Evolutionary conservation across 2,797 vertebrate genomes (phyloP).

Genomic region (Pseudochirops cupreus): DNA sequence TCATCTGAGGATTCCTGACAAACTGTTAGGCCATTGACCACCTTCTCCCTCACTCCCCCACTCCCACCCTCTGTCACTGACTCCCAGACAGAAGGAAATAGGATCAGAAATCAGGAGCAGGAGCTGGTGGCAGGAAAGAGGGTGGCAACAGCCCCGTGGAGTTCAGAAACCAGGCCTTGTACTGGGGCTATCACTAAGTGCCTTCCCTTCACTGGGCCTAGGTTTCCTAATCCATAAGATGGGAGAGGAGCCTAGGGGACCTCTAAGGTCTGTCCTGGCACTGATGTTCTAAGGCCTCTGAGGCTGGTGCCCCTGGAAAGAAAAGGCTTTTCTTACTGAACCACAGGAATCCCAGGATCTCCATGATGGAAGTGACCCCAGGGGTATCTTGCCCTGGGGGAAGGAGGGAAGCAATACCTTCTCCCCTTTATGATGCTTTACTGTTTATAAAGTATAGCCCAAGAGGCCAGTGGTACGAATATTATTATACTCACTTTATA

Average conservation of each 20-base stretch:
- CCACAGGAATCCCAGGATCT: not conserved
- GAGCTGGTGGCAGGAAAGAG: no score
- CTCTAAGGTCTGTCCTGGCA: not conserved
- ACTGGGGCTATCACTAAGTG: not conserved
- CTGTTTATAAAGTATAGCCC: no score
- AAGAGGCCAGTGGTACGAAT: no score
- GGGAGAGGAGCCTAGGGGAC: not conserved
- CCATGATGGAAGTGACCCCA: no score
- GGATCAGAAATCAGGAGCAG: not conserved
- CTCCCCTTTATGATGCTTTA: no score
- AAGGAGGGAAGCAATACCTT: no score
- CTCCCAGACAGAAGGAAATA: not conserved
- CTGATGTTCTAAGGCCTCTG: not conserved
- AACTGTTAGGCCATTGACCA: not conserved
- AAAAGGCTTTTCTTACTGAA: no score
- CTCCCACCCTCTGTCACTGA: not conserved
- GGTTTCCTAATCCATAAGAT: not conserved
- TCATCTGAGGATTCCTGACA: not conserved
- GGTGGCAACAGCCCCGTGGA: not conserved
- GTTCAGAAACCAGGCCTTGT: not conserved
- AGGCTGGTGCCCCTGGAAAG: no score
- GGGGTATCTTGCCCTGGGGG: no score
- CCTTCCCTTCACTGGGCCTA: not conserved
- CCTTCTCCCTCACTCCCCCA: no score
- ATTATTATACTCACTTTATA: no score